These are phyloP conservation scores for Greenwoodochromis staneri DNA, from an alignment of 2,113 vertebrate species.

Conservation along the genomic window DNA sequence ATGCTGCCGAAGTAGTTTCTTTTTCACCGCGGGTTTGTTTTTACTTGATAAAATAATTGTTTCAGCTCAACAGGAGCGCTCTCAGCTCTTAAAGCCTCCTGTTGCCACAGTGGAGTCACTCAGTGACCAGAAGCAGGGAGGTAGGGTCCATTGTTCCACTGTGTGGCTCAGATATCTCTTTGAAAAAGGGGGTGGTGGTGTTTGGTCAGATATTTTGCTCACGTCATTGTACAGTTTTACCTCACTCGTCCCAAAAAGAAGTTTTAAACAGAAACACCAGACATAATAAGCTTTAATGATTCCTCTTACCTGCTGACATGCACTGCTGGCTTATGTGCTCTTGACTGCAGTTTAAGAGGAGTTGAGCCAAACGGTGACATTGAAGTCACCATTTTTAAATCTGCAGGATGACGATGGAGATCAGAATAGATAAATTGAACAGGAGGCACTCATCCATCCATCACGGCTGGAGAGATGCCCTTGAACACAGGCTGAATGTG, in stretches of 20 bases:
- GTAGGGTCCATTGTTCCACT: background rate
- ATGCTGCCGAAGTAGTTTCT: background rate
- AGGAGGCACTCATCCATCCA: conserved; percentile 19
- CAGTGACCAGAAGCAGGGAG: background rate
- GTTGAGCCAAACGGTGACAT: background rate
- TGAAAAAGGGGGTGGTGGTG: background rate
- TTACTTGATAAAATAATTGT: background rate
- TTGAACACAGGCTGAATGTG: conserved; percentile 38
- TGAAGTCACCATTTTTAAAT: conserved; percentile 19
- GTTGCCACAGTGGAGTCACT: background rate
- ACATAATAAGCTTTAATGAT: background rate
- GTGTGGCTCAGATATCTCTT: background rate
- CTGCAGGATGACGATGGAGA: background rate
- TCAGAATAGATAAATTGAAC: conserved; percentile 29
- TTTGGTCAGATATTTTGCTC: background rate
- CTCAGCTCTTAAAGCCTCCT: background rate
- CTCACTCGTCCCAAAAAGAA: background rate
- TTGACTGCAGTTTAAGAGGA: background rate
- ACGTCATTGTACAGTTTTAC: background rate
- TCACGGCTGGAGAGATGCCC: conserved; percentile 39
- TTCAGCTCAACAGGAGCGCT: background rate
- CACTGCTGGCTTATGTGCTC: background rate
- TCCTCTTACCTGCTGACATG: background rate
- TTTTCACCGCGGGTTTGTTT: background rate
- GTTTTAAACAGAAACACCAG: background rate